Evolutionary conservation across 1,140 invertebrate species (phyloP), one percentile per base, ranked within the genome.

Genomic region (Drosophila ogumai): DNA sequence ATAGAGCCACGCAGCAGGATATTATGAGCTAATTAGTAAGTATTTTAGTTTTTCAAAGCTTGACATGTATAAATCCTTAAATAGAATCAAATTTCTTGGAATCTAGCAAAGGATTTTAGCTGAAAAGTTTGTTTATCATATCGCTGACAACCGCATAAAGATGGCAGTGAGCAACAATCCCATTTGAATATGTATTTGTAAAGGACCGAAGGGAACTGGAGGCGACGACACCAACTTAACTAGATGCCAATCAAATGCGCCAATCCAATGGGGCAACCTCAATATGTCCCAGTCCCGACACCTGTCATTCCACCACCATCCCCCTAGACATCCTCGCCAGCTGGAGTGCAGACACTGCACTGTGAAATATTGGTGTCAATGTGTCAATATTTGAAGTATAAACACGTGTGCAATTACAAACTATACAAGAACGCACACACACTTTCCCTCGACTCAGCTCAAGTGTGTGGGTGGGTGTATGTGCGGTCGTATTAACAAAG

Each of bases 371-470:
- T 86, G 82, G 67, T 84, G 85, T 90, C 84, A 90, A 90, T 90
- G 68, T 84, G 85, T 88, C 84, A 88, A 84, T 90, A 77, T 75
- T 67, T 81, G 65, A 90, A 78, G 77, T 81, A 81, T 90, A 90
- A 79, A 88, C 85, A 90, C 81, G 84, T 85, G 68, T 80, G 84
- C 81, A 90, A 90, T 88, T 88, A 90, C 80, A 87, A 88, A 69
- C 80, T 60, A 77, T 76, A 82, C 66, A 82, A 71, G 76, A 50
- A 67, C 61, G 38, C 66, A 63, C 40, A 59, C 31, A 49, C 40
- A 8, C 28, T 28, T 40, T 13, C 32, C 31, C 38, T 7, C 54
- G 9, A 13, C 34, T 7, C n/a, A 12, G 12, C 68, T 71, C 52
- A 32, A 32, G 31, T 22, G 46, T 36, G 41, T 19, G 36, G 17